Conservation (phyloP, 2,113 vertebrate genomes). For the Cyprinodon brontotheroides region DNA sequence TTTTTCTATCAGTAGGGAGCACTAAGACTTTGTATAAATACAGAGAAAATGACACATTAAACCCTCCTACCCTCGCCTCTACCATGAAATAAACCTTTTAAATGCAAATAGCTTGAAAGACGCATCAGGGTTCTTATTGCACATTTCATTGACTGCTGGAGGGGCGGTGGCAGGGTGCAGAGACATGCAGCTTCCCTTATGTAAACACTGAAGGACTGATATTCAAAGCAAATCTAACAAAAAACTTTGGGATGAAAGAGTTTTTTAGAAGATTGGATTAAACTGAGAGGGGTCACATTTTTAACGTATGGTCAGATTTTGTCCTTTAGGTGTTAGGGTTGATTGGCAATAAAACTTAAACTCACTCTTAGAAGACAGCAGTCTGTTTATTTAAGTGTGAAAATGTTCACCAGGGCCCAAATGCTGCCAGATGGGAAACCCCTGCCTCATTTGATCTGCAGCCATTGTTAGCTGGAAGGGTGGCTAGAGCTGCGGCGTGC, state of each 20-base stretch:
- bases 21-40: conserved; percentile 46
- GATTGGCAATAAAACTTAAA: too few species aligned
- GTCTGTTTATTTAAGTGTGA: not conserved
- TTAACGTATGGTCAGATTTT: too few species aligned
- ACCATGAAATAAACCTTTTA: conserved; percentile 63
- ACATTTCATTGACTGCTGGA: conserved; percentile 59
- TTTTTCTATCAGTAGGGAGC: conserved; percentile 47
- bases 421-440: not conserved
- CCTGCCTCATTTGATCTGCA: not conserved
- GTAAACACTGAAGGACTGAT: conserved; percentile 4
- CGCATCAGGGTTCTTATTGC: conserved; percentile 55
- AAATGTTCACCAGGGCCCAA: conserved; percentile 21
- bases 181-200: conserved; percentile 46
- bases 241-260: conserved; percentile 22
- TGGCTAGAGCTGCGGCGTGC: conserved; percentile 1
- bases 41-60: conserved; percentile 48
- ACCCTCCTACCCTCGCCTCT: conserved; percentile 25
- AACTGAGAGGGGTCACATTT: not conserved
- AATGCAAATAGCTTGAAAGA: conserved; percentile 68
- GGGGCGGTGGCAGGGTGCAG: conserved; percentile 27
- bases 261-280: conserved; percentile 4
- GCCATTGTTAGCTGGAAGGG: not conserved
- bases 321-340: too few species aligned
- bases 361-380: too few species aligned
- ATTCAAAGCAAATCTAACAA: conserved; percentile 34